Conservation (phyloP, 2,113 vertebrate genomes). For the Ibidorhyncha struthersii region DNA sequence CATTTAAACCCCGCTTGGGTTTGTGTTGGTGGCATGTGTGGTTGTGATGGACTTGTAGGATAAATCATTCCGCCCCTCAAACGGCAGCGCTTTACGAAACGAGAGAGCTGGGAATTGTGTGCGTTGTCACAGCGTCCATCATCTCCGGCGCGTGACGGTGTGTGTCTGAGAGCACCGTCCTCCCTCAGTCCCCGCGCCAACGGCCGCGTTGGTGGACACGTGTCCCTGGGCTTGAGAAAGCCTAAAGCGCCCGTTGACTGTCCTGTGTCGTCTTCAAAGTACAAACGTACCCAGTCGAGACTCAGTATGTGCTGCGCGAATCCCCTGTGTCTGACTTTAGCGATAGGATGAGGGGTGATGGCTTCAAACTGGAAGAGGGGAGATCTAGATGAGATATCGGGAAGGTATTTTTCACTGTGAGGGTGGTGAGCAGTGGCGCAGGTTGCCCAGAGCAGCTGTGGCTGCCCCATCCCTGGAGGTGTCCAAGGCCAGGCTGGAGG, state of each 20-base stretch:
- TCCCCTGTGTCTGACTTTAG: not conserved
- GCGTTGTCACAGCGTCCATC: not conserved
- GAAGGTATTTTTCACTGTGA: too few relatives aligned
- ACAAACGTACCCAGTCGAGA: not conserved
- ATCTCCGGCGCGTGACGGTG: rapidly evolving
- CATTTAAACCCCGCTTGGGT: rapidly evolving
- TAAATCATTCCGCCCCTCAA: rapidly evolving
- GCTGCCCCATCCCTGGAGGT: too few relatives aligned
- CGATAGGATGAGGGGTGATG: too few relatives aligned
- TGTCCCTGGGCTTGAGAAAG: not conserved
- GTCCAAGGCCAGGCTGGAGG: too few relatives aligned
- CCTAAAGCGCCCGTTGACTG: rapidly evolving
- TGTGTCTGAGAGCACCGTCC: not conserved
- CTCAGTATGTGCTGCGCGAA: not conserved
- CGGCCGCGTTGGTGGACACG: rapidly evolving
- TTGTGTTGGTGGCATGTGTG: rapidly evolving
- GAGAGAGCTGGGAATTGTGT: rapidly evolving
- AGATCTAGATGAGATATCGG: too few relatives aligned
- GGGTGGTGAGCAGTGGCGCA: too few relatives aligned
- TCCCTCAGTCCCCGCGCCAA: rapidly evolving
- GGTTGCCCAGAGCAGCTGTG: too few relatives aligned
- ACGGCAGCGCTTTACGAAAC: rapidly evolving
- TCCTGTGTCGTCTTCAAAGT: not conserved
- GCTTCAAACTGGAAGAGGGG: too few relatives aligned
- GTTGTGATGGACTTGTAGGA: rapidly evolving